These are phyloP conservation scores for Eristalinus sepulchralis DNA, from an alignment of 2,888 invertebrate genomes.

Conservation along the genomic window DNA sequence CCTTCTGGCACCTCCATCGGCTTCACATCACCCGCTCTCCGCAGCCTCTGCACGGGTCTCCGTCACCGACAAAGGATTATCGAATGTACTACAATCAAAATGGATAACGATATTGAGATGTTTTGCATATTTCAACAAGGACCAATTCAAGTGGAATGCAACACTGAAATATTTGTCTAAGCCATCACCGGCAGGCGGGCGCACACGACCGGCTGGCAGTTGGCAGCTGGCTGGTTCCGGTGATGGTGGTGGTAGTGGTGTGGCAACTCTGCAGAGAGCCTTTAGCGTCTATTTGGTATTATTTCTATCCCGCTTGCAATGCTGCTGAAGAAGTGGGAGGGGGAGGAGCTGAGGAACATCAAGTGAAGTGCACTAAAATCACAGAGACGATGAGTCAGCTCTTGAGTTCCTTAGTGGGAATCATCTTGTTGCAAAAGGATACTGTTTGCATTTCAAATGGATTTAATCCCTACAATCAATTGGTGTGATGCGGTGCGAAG, in stretches of 20 bases:
- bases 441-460: slow-evolving; percentile 64
- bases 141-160: slow-evolving; percentile 64
- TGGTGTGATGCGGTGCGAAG: background rate
- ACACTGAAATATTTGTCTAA: slow-evolving; percentile 64
- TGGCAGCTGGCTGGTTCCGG: background rate
- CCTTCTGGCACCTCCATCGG: background rate
- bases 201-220: background rate
- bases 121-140: slow-evolving; percentile 66
- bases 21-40: background rate
- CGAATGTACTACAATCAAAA: slow-evolving; percentile 68
- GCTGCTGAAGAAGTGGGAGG: background rate
- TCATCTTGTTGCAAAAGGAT: background rate
- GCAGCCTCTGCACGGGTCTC: background rate
- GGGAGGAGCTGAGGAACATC: background rate
- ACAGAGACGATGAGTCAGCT: slow-evolving; percentile 50
- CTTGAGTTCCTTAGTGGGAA: slow-evolving; percentile 16
- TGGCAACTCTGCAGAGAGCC: slow-evolving; percentile 14
- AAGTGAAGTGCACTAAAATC: slow-evolving; percentile 47
- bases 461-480: slow-evolving; percentile 54
- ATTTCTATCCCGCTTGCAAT: slow-evolving; percentile 52
- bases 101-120: slow-evolving; percentile 66
- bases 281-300: slow-evolving; percentile 46
- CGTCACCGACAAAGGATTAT: slow-evolving; percentile 60
- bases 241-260: background rate
- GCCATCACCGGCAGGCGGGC: slow-evolving; percentile 23